These are phyloP conservation scores for Phrynocephalus versicolor DNA, from an alignment of 2,113 vertebrate genomes.

Conservation along the genomic window DNA sequence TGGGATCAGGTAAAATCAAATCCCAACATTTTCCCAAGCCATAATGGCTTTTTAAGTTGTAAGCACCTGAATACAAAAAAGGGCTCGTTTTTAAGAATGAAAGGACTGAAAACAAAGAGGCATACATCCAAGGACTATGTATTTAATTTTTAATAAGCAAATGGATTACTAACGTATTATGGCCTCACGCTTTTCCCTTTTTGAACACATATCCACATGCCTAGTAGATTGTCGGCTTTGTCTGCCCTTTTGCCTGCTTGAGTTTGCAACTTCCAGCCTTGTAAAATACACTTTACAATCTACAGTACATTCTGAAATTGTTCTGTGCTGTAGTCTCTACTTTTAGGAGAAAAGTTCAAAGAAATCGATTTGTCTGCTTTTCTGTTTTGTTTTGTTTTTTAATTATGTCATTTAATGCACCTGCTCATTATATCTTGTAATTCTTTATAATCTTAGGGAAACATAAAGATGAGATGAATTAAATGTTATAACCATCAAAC, in stretches of 20 bases:
- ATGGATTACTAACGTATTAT: slow-evolving; percentile 67
- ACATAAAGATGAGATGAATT: slow-evolving; percentile 46
- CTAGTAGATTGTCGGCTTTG: slow-evolving; percentile 52
- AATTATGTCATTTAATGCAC: slow-evolving; percentile 63
- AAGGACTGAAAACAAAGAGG: slow-evolving; percentile 55
- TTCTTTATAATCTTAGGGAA: slow-evolving; percentile 52
- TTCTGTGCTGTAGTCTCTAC: slow-evolving; percentile 62
- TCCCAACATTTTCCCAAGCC: not conserved
- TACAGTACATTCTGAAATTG: slow-evolving; percentile 61
- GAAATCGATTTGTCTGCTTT: slow-evolving; percentile 34
- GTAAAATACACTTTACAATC: slow-evolving; percentile 70
- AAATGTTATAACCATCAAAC: slow-evolving; percentile 49
- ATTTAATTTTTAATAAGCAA: slow-evolving; percentile 66
- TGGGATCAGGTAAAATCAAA: slow-evolving; percentile 55
- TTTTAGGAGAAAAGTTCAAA: slow-evolving; percentile 64
- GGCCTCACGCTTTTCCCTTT: slow-evolving; percentile 64
- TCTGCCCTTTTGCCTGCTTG: slow-evolving; percentile 55
- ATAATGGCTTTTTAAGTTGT: slow-evolving; percentile 13
- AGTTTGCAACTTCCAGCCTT: slow-evolving; percentile 69
- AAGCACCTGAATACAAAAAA: slow-evolving; percentile 40
- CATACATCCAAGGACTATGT: slow-evolving; percentile 48
- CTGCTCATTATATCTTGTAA: slow-evolving; percentile 61
- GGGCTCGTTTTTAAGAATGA: slow-evolving; percentile 47
- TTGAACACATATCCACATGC: slow-evolving; percentile 72
- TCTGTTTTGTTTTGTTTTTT: slow-evolving; percentile 46